Conservation (phyloP, 2,797 vertebrate species). For the Knipowitschia caucasica region DNA sequence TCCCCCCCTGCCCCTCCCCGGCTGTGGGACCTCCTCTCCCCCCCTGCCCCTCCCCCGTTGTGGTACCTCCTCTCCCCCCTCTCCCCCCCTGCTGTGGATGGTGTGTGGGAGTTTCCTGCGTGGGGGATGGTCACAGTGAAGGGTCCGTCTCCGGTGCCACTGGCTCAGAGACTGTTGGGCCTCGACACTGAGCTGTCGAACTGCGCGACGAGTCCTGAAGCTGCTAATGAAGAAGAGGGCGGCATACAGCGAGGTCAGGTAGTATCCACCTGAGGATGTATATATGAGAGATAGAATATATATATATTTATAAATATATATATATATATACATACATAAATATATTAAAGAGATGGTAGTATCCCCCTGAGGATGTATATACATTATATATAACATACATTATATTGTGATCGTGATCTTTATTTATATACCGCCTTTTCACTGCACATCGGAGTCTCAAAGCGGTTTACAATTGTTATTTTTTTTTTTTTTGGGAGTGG, state of each 20-base stretch:
- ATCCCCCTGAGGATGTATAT: too few relatives aligned
- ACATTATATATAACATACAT: too few relatives aligned
- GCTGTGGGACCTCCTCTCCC: too few relatives aligned
- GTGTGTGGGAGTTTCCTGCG: conserved; percentile 54
- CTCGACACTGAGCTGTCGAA: conserved; percentile 80
- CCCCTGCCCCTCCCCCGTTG: background rate
- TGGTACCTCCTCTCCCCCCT: too few relatives aligned
- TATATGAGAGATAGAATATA: conserved; percentile 3
- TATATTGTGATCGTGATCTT: too few relatives aligned
- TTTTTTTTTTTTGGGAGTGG: too few relatives aligned
- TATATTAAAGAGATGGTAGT: too few relatives aligned
- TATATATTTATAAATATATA: too few relatives aligned
- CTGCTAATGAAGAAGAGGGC: conserved; percentile 86
- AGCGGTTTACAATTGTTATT: too few relatives aligned
- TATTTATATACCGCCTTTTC: too few relatives aligned
- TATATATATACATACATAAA: too few relatives aligned
- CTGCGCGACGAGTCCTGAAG: conserved; percentile 70
- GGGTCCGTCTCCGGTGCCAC: conserved; percentile 85
- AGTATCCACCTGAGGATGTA: conserved; percentile 81
- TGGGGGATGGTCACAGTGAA: conserved; percentile 72
- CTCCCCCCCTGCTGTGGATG: conserved; percentile 60
- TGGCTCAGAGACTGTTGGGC: conserved; percentile 83
- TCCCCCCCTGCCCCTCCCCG: conserved; percentile 30
- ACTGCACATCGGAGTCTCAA: too few relatives aligned
- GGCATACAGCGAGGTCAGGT: conserved; percentile 87